Base-by-base conservation (phyloP, 1,140 invertebrate genomes). In the Sycophaga agraensis region DNA sequence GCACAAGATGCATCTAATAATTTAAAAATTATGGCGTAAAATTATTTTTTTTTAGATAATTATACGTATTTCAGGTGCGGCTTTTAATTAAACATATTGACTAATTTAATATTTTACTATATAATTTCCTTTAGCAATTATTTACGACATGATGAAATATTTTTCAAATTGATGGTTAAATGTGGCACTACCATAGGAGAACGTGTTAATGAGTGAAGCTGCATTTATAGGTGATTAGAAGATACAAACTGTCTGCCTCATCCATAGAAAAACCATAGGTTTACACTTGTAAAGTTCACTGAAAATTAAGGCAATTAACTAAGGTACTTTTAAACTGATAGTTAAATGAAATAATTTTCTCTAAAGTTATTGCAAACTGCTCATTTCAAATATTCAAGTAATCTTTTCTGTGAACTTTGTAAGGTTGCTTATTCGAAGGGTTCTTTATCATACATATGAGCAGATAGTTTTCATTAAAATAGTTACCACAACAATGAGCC, bases 11-110 rank as follows among this genome's bases (percentile, higher is more conserved):
- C n/a, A n/a, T n/a, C n/a, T n/a, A n/a, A n/a, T n/a, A n/a, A n/a
- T n/a, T n/a, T n/a, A n/a, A n/a, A n/a, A n/a, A n/a, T n/a, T 98
- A 86, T 91, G 88, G 88, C 69, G 31, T 65, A 34, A 40, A 28
- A 40, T 50, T 59, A 17, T 16, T 12, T 31, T 19, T 26, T 35
- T 35, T 19, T 39, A 39, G n/a, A 6, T 8, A 9, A 39, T 14
- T 39, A 31, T 31, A 31, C 28, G 11, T 31, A 49, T 59, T 59
- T 59, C 57, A 59, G 57, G 57, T 59, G 4, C 37, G 34, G 17
- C 14, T 24, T 28, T 37, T 22, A 42, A 31, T 56, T n/a, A 56
- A 28, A 45, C 42, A 21, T n/a, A n/a, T n/a, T n/a, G n/a, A n/a
- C n/a, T n/a, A n/a, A n/a, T n/a, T n/a, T n/a, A n/a, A 22, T 22